Evolutionary conservation across 2,888 invertebrate species (phyloP), one percentile per base, ranked within the genome.

Genomic region (Synergus laeviventris): DNA sequence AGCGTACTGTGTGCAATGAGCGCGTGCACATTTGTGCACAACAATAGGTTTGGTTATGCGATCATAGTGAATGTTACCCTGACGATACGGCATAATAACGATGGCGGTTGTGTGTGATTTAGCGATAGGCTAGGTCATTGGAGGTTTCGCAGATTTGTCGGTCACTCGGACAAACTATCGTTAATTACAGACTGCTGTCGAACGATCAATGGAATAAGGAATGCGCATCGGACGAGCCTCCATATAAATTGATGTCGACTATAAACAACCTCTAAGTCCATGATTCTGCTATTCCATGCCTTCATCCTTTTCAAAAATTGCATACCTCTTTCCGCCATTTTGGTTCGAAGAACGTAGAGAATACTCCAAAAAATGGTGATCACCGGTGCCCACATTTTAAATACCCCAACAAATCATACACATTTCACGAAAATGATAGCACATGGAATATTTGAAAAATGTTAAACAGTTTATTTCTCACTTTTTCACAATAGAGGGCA

Each of bases 91-190:
- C 66, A 70, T 70, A 70, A 70, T 70, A 70, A 70, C 66, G 66
- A 70, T 70, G 24, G 21, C 31, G 45, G 24, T 45, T 31, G 45
- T 70, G 45, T 66, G 45, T 70, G 49, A 70, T 70, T 70, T 70
- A 70, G 66, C 45, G 66, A 70, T 70, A 45, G 66, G 45, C 31
- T 49, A 70, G 70, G 70, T 70, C 70, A 70, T 21, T 12, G 24
- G 49, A 70, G 70, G 49, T 70, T 70, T 70, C 70, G n/a, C 70
- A 70, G 70, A 70, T 70, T 70, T 70, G 70, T 49, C 70, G 45
- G 70, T 70, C 70, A 70, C 31, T 70, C 49, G 70, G 70, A 31
- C 70, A 49, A 70, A 70, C 70, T 11, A 70, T 70, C 70, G 70
- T 70, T 70, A 70, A 70, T 70, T 70, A 70, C 70, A n/a, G 31